Evolutionary conservation across 1,140 invertebrate species (phyloP), one percentile per base, ranked within the genome.

Genomic region (Palaemon carinicauda): DNA sequence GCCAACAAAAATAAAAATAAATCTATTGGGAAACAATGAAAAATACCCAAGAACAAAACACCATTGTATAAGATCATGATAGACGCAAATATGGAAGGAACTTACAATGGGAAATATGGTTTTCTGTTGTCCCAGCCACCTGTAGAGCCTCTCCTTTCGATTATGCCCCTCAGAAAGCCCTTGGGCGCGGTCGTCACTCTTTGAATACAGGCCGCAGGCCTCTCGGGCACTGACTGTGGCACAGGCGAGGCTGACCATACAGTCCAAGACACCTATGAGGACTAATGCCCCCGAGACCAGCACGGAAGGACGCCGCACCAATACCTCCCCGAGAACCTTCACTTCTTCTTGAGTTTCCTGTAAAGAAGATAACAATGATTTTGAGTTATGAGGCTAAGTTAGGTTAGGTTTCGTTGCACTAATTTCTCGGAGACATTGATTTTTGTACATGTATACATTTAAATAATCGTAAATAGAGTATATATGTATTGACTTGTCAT

Each of bases 31-130:
- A 41, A 41, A 1, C n/a, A n/a, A n/a, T n/a, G n/a, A 41, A 41
- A 41, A 41, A 1, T 41, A 12, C 41, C 41, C 41, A 1, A 41
- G 5, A 41, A 41, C 41, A 41, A 0, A 0, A 60, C 15, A 5
- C 56, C 0, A 24, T n/a, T n/a, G n/a, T 14, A 60, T n/a, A 19
- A 60, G 54, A 79, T 50, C 54, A 19, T n/a, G 4, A 7, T 1
- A 54, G 19, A 19, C 52, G 1, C 17, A 27, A 17, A 14, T 1
- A 24, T 10, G 19, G 3, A 10, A 3, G n/a, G 5, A 33, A 85
- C 82, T 88, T 17, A 88, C 87, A 24, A 88, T 80, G 29, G 87
- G 87, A 69, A 88, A 88, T 14, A 88, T 88, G n/a, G 87, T 88
- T 52, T 88, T 88, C 31, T 88, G 87, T n/a, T 88, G 87, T 4